phyloP scores from a whole-genome alignment of 2,888 invertebrate species.

The Electrophaes corylata region DNA sequence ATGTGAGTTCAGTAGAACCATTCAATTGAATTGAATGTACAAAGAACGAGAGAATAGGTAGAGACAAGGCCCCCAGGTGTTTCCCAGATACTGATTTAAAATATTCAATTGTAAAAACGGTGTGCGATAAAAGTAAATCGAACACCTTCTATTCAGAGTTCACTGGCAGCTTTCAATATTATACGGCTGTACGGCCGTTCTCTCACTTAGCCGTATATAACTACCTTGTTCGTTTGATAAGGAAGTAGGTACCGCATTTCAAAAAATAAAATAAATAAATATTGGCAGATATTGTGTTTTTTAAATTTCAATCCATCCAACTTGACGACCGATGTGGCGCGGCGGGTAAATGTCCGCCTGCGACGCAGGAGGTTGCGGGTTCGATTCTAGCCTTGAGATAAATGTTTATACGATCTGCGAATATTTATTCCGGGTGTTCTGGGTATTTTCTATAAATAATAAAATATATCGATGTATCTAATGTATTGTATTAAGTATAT shows the following conservation, averaged over 20 bases:
- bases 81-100: conserved; percentile 21
- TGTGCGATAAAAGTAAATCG: conserved; percentile 31
- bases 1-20: conserved; percentile 2
- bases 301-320: no score
- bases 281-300: no score
- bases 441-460: no score
- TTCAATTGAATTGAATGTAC: conserved; percentile 16
- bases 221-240: neutral
- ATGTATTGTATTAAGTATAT: no score
- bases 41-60: conserved; percentile 9
- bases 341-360: no score
- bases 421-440: no score
- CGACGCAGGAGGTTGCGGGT: no score
- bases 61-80: conserved; percentile 25
- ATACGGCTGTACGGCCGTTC: conserved; percentile 14
- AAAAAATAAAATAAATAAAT: no score
- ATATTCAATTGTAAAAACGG: conserved; percentile 30
- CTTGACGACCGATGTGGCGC: no score
- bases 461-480: no score
- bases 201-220: neutral
- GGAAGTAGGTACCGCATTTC: neutral
- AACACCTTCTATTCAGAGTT: conserved; percentile 32
- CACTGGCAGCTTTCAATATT: conserved; percentile 31
- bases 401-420: no score
- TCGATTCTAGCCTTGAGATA: no score